Conservation (phyloP, 2,888 invertebrate species). For the Diaprepes abbreviatus region DNA sequence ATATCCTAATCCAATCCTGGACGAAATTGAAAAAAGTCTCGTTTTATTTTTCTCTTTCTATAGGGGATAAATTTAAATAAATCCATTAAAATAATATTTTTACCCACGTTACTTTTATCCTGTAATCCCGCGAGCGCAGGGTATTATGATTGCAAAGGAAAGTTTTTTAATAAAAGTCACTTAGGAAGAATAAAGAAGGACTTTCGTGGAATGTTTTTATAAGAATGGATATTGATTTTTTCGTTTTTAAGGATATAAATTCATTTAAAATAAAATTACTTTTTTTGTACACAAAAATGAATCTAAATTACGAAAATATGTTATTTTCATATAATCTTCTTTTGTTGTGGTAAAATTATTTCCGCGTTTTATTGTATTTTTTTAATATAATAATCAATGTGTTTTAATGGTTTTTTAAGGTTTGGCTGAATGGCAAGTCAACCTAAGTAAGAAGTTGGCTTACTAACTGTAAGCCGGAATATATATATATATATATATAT, state of each 20-base stretch:
- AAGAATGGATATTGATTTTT: constrained; percentile 24
- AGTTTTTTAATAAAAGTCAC: constrained; percentile 42
- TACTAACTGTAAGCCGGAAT: too few species aligned
- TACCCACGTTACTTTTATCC: constrained; percentile 38
- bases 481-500: too few species aligned
- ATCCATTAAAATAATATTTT: constrained; percentile 43
- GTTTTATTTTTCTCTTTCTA: constrained; percentile 17
- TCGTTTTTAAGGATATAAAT: constrained; percentile 14
- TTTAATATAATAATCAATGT: too few species aligned
- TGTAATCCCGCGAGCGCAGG: constrained; percentile 31
- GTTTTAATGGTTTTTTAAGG: too few species aligned
- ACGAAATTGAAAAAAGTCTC: constrained; percentile 11
- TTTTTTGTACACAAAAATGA: neutral
- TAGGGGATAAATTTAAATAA: constrained; percentile 43
- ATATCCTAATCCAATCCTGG: constrained; percentile 17
- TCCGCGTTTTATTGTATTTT: too few species aligned
- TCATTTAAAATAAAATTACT: constrained; percentile 5
- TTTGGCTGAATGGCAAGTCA: too few species aligned
- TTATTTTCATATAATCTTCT: too few species aligned
- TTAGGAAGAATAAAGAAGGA: constrained; percentile 27
- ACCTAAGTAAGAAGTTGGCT: too few species aligned
- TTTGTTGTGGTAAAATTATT: too few species aligned
- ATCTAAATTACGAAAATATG: neutral
- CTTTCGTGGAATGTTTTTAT: constrained; percentile 24
- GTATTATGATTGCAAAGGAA: constrained; percentile 39